phyloP scores from a whole-genome alignment of 2,113 vertebrate species.

The Hippolais icterina region DNA sequence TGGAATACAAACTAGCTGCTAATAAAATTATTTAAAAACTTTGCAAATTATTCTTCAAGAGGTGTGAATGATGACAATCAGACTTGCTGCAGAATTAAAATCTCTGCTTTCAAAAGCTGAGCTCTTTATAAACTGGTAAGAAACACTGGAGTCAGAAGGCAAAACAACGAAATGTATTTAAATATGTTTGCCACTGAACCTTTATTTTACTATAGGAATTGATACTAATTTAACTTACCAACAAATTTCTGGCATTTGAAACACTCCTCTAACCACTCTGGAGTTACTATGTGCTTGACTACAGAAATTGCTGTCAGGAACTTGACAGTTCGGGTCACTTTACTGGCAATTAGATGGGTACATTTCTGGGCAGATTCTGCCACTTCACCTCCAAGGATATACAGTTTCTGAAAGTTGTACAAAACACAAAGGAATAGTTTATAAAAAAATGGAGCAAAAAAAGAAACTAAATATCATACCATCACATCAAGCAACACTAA shows the following conservation, averaged over 20 bases:
- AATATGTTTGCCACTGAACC: not conserved
- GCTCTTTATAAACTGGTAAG: not conserved
- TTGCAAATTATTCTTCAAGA: not conserved
- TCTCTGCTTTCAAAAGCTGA: not conserved
- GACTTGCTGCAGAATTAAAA: not conserved
- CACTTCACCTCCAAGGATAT: slow-evolving; percentile 91
- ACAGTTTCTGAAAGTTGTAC: slow-evolving; percentile 80
- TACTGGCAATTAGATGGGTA: slow-evolving; percentile 91
- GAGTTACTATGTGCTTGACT: slow-evolving; percentile 90
- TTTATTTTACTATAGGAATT: not conserved
- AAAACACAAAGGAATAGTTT: not conserved
- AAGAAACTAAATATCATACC: not conserved
- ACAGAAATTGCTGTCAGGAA: slow-evolving; percentile 95
- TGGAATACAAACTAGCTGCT: not conserved
- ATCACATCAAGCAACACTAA: not conserved
- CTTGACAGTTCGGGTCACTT: slow-evolving; percentile 94
- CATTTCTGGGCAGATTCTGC: slow-evolving; percentile 87
- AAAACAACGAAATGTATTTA: not conserved
- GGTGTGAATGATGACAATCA: not conserved
- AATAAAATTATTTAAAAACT: not conserved
- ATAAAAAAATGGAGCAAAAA: not conserved
- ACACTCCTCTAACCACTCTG: slow-evolving; percentile 95
- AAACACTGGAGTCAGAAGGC: not conserved
- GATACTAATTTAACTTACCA: slow-evolving; percentile 66
- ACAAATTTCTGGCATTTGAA: slow-evolving; percentile 91